Conservation (phyloP, 2,888 invertebrate species). For the Gryllus longicercus region DNA sequence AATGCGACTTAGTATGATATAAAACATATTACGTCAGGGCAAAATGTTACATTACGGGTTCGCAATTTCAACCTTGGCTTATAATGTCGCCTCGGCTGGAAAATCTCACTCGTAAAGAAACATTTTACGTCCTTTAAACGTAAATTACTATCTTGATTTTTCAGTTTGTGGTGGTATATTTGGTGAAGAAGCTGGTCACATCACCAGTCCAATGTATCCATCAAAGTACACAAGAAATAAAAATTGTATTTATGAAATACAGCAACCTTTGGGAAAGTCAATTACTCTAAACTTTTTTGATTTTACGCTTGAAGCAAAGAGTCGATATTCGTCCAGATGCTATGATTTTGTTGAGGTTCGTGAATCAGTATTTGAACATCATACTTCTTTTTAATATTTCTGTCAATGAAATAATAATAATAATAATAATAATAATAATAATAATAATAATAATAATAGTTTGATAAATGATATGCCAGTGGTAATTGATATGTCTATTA, state of each 20-base stretch:
- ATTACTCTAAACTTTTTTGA: slow-evolving; percentile 64
- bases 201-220: slow-evolving; percentile 76
- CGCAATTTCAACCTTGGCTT: too few species aligned
- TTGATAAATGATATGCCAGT: background rate
- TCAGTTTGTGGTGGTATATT: slow-evolving; percentile 63
- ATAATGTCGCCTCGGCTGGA: too few species aligned
- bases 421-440: too few species aligned
- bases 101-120: too few species aligned
- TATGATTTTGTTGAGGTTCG: slow-evolving; percentile 54
- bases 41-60: too few species aligned
- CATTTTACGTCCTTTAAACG: too few species aligned
- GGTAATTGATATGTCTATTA: background rate
- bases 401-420: too few species aligned
- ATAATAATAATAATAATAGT: too few species aligned
- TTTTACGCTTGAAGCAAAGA: slow-evolving; percentile 59
- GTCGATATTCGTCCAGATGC: slow-evolving; percentile 47
- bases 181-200: slow-evolving; percentile 56
- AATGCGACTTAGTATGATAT: too few species aligned
- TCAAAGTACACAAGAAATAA: slow-evolving; percentile 59
- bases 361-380: too few species aligned
- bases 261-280: slow-evolving; percentile 59
- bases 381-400: too few species aligned
- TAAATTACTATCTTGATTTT: slow-evolving; percentile 30
- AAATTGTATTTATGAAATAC: slow-evolving; percentile 67
- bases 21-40: too few species aligned